A percentile compares a stretch with the other conserved stretches of the same genome.
These are phyloP conservation scores for Ectemnius lituratus DNA, from an alignment of 2,888 invertebrate species.

Conservation along the genomic window DNA sequence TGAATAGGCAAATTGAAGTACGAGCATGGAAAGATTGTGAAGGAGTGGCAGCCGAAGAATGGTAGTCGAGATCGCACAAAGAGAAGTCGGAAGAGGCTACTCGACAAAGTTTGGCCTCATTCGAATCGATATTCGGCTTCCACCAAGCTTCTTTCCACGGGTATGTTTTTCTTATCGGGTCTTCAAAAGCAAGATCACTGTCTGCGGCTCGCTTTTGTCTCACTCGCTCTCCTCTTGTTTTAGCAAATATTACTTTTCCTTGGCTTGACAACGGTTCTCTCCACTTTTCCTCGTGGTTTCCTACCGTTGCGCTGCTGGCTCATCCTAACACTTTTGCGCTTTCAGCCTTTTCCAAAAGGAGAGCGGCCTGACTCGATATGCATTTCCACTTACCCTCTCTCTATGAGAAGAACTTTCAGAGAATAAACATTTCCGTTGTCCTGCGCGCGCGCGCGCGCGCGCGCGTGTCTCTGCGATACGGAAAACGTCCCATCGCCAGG, in stretches of 20 bases:
- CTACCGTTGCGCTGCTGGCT: neutral
- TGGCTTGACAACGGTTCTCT: conserved; percentile 8
- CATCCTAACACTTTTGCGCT: neutral
- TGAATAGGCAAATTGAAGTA: neutral
- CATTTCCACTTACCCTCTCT: neutral
- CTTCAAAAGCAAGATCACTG: neutral
- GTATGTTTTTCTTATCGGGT: conserved; percentile 6
- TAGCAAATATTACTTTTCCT: conserved; percentile 32
- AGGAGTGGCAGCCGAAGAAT: neutral
- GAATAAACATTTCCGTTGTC: conserved; percentile 11
- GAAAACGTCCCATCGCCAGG: neutral
- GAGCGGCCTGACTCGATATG: neutral
- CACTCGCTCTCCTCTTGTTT: conserved; percentile 10
- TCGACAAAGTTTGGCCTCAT: conserved; percentile 8
- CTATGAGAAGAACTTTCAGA: neutral
- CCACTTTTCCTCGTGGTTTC: conserved; percentile 11
- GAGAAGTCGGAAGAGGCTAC: conserved; percentile 8
- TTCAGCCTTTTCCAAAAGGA: neutral
- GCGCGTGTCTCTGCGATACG: too few species aligned
- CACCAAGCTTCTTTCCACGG: neutral
- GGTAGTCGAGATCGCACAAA: neutral
- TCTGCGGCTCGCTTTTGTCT: neutral
- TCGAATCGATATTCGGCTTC: conserved; percentile 14
- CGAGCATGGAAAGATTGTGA: neutral
- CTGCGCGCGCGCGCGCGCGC: neutral